These are phyloP conservation scores for Tiaroga cobitis DNA, from an alignment of 2,797 vertebrate species.

Conservation along the genomic window DNA sequence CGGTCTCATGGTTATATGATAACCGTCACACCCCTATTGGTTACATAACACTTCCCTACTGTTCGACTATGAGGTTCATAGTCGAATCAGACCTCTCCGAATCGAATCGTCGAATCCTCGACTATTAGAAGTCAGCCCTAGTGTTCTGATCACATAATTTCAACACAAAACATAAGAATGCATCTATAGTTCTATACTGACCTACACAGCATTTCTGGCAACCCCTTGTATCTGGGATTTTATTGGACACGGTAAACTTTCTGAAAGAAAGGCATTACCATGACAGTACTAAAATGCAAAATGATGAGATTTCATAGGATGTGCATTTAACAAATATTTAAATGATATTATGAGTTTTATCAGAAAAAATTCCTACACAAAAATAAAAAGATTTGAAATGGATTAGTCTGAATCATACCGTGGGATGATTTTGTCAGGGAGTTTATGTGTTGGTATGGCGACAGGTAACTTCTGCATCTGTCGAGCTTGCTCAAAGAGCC, in stretches of 20 bases:
- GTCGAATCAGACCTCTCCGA: no score
- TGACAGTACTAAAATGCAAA: not conserved
- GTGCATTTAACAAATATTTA: not conserved
- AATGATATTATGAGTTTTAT: not conserved
- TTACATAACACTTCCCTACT: no score
- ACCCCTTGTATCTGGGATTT: slow-evolving; percentile 97
- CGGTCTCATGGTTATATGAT: no score
- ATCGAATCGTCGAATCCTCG: no score
- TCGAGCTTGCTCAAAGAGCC: slow-evolving; percentile 93
- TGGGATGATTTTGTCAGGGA: slow-evolving; percentile 94
- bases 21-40: no score
- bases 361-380: not conserved
- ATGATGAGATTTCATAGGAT: not conserved
- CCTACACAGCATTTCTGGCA: slow-evolving; percentile 98
- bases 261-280: slow-evolving; percentile 68
- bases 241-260: slow-evolving; percentile 95
- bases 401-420: slow-evolving; percentile 65
- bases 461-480: slow-evolving; percentile 96
- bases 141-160: not conserved
- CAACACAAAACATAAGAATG: not conserved
- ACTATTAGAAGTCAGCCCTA: no score
- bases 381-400: not conserved
- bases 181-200: slow-evolving; percentile 74
- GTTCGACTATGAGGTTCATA: no score
- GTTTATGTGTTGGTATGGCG: slow-evolving; percentile 94